Conservation (phyloP, 2,888 invertebrate species). For the Thereva nobilitata region DNA sequence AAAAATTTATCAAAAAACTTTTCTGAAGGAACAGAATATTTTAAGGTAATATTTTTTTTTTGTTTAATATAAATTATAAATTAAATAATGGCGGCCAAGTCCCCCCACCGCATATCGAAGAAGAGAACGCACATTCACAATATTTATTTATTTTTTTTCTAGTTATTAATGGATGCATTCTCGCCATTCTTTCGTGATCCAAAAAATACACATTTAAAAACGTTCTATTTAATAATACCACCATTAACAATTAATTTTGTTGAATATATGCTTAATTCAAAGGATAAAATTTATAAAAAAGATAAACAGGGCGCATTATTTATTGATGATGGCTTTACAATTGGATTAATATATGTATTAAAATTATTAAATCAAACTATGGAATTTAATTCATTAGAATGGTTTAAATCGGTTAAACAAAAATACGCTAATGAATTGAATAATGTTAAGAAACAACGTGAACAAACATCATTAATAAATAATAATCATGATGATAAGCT, state of each 20-base stretch:
- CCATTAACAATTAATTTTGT: slow-evolving; percentile 93
- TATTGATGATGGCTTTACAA: slow-evolving; percentile 97
- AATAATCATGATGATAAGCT: slow-evolving; percentile 81
- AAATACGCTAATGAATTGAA: slow-evolving; percentile 70
- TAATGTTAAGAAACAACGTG: slow-evolving; percentile 61
- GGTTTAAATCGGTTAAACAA: slow-evolving; percentile 86
- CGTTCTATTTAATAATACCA: slow-evolving; percentile 92
- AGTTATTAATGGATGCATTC: slow-evolving; percentile 90
- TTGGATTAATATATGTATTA: slow-evolving; percentile 91
- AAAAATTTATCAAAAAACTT: slow-evolving; percentile 80
- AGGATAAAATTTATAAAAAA: slow-evolving; percentile 91
- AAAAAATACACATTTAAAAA: slow-evolving; percentile 85
- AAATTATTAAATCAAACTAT: slow-evolving; percentile 84
- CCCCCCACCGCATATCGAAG: too few species aligned
- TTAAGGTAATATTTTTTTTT: slow-evolving; percentile 61
- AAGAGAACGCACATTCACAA: too few species aligned
- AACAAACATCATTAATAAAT: slow-evolving; percentile 64
- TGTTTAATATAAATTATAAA: too few species aligned
- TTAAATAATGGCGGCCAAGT: too few species aligned
- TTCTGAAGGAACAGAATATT: slow-evolving; percentile 86
- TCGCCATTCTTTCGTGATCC: slow-evolving; percentile 83
- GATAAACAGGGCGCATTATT: slow-evolving; percentile 75
- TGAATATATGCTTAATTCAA: slow-evolving; percentile 87
- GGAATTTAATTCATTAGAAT: slow-evolving; percentile 90
- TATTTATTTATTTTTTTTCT: slow-evolving; percentile 47